Evolutionary conservation across 2,113 vertebrate species (phyloP).

Genomic region (Colius striatus): DNA sequence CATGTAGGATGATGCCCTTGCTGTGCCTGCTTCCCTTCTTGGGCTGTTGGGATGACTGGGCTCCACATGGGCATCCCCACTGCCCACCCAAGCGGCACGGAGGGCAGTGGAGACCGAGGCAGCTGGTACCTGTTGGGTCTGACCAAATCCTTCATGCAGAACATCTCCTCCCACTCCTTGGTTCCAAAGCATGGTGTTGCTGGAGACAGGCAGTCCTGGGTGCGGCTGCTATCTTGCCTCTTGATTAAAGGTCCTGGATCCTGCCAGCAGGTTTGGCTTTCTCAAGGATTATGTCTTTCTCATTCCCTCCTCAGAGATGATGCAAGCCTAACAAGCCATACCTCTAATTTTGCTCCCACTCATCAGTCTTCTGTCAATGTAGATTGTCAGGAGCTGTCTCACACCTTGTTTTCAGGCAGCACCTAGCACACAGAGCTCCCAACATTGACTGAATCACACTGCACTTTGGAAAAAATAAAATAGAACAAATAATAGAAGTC

Average conservation of each 20-base stretch:
- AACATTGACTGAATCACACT: fast-evolving
- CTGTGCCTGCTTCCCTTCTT: background rate
- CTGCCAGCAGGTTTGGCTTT: slow-evolving; percentile 31
- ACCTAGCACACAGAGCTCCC: fast-evolving
- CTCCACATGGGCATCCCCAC: background rate
- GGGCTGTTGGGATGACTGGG: background rate
- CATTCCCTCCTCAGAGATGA: background rate
- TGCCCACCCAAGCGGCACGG: fast-evolving
- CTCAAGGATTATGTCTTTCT: background rate
- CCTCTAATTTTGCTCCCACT: slow-evolving; percentile 7
- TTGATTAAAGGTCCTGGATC: slow-evolving; percentile 12
- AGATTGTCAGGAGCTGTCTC: background rate
- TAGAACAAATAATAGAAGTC: background rate
- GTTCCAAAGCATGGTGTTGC: background rate
- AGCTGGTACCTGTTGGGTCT: background rate
- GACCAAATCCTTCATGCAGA: background rate
- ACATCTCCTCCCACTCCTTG: background rate
- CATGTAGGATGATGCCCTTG: background rate
- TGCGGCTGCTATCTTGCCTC: background rate
- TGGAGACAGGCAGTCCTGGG: slow-evolving; percentile 21
- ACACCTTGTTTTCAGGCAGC: background rate
- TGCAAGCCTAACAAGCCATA: slow-evolving; percentile 13
- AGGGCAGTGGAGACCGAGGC: background rate
- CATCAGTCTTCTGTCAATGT: background rate
- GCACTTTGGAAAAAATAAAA: background rate